Evolutionary conservation across 2,888 invertebrate genomes (phyloP).

Genomic region (Lasioglossum figueresi): DNA sequence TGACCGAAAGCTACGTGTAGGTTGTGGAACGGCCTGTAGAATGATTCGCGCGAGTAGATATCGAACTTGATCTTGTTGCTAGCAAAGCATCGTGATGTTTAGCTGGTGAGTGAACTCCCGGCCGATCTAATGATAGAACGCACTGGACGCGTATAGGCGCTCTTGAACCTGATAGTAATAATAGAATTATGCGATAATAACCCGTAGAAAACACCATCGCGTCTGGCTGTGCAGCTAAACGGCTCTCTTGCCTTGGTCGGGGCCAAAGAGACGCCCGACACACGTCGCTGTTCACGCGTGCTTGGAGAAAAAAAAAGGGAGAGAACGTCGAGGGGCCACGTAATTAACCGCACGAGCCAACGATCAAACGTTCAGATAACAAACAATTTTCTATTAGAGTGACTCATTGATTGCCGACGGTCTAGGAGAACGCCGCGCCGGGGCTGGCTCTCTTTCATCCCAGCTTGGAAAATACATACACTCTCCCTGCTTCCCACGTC

Average conservation of each 20-base stretch:
- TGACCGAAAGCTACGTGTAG: background rate
- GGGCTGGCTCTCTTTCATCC: background rate
- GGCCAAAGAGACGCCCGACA: slow-evolving; percentile 20
- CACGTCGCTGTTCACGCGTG: slow-evolving; percentile 27
- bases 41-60: background rate
- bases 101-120: slow-evolving; percentile 65
- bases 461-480: background rate
- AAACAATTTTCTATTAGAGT: slow-evolving; percentile 69
- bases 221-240: slow-evolving; percentile 4
- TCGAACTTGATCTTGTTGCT: slow-evolving; percentile 7
- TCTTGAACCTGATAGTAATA: slow-evolving; percentile 73
- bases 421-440: slow-evolving; percentile 32
- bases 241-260: slow-evolving; percentile 11
- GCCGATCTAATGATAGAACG: slow-evolving; percentile 69
- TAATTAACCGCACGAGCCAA: slow-evolving; percentile 63
- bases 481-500: too few relatives aligned
- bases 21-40: background rate
- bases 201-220: slow-evolving; percentile 47
- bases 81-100: slow-evolving; percentile 5
- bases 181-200: slow-evolving; percentile 68
- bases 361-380: slow-evolving; percentile 65
- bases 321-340: slow-evolving; percentile 45
- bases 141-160: slow-evolving; percentile 48
- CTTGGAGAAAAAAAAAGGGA: slow-evolving; percentile 33
- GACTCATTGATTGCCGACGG: slow-evolving; percentile 60